Percentiles rank a stretch among this genome's conserved stretches.
Conservation (phyloP, 2,797 vertebrate genomes). For the Sciurus carolinensis region DNA sequence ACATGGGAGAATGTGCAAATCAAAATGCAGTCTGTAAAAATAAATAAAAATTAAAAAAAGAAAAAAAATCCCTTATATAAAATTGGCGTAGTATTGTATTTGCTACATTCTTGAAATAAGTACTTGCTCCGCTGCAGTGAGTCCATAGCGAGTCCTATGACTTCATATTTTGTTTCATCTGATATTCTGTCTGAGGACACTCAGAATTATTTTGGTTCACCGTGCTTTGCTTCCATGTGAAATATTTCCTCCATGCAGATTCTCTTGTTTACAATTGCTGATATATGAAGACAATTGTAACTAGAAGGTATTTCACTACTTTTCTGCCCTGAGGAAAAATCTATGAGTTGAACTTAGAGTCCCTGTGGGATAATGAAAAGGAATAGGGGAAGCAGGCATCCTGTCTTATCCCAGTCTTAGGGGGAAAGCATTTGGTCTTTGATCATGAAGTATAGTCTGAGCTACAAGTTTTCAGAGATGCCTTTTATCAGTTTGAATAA, state of each 20-base stretch:
- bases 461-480: not conserved
- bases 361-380: no score
- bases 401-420: not conserved
- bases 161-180: not conserved
- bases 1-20: not conserved
- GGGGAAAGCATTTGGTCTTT: not conserved
- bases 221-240: not conserved
- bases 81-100: not conserved
- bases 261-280: not conserved
- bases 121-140: not conserved
- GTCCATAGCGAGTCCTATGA: no score
- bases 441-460: not conserved
- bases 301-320: not conserved
- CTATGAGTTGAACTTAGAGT: not conserved
- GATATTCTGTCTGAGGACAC: not conserved
- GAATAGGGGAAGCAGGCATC: not conserved
- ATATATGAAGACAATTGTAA: not conserved
- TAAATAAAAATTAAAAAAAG: no score
- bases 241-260: not conserved
- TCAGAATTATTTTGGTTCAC: not conserved
- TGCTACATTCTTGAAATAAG: no score
- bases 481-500: not conserved
- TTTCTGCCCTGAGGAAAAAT: not conserved
- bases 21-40: no score
- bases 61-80: no score